Conservation (phyloP, 2,113 vertebrate species). For the Brachyistius frenatus region DNA sequence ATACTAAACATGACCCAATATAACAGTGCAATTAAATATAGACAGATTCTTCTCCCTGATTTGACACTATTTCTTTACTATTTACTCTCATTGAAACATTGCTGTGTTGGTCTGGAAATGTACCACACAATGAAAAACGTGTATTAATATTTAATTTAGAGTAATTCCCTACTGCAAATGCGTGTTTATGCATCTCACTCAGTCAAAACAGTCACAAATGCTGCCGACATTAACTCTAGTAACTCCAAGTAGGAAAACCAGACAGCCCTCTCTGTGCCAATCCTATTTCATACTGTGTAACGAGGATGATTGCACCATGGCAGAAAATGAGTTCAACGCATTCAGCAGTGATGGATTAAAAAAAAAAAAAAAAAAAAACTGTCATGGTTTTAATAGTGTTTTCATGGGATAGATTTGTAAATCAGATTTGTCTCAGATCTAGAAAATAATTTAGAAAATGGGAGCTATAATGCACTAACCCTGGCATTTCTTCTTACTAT, state of each 20-base stretch:
- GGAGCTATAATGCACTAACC: conserved; percentile 21
- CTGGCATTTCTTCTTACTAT: conserved; percentile 31
- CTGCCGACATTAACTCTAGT: conserved; percentile 53
- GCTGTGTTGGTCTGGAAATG: conserved; percentile 21
- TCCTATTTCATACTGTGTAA: conserved; percentile 71
- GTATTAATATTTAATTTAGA: conserved; percentile 59
- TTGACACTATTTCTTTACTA: conserved; percentile 4
- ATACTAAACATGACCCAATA: conserved; percentile 4
- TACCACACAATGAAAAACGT: conserved; percentile 31
- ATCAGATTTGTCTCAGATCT: conserved; percentile 69
- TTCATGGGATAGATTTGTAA: conserved; percentile 58
- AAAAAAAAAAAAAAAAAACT: conserved; percentile 38
- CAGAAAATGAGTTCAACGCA: conserved; percentile 62
- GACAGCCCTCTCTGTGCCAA: conserved; percentile 57
- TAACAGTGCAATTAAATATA: conserved; percentile 15
- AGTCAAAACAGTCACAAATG: conserved; percentile 52
- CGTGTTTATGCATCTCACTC: conserved; percentile 55
- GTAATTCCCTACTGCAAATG: conserved; percentile 48
- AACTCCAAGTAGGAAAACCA: conserved; percentile 47
- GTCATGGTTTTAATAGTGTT: conserved; percentile 61
- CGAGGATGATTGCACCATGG: conserved; percentile 58
- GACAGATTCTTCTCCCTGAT: not conserved
- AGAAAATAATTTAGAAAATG: conserved; percentile 46
- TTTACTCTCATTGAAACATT: conserved; percentile 14
- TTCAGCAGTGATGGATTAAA: conserved; percentile 48